These are phyloP conservation scores for Synchiropus splendidus DNA, from an alignment of 2,113 vertebrate genomes.

Conservation along the genomic window DNA sequence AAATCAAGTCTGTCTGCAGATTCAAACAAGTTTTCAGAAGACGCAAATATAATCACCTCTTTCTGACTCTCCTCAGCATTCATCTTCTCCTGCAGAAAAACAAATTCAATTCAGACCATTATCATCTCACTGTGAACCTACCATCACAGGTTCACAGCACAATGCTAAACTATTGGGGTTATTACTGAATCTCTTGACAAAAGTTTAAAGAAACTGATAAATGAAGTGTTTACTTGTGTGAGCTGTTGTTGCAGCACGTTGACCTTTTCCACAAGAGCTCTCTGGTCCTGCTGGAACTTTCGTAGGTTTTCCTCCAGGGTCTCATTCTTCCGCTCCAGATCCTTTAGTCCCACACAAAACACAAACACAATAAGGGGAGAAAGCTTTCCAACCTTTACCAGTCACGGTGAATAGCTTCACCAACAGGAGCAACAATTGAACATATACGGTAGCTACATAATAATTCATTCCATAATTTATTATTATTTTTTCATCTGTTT, in stretches of 20 bases:
- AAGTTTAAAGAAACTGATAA: too few species aligned
- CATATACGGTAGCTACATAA: too few species aligned
- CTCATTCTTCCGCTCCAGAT: conserved; percentile 83
- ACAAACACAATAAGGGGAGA: background rate
- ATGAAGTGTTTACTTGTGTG: conserved; percentile 70
- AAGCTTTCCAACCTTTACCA: too few species aligned
- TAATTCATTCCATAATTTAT: too few species aligned
- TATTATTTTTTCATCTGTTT: too few species aligned
- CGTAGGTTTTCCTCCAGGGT: conserved; percentile 75
- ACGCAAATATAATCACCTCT: conserved; percentile 66
- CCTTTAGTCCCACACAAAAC: conserved; percentile 51
- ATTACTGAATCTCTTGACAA: too few species aligned
- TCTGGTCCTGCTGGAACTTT: conserved; percentile 82
- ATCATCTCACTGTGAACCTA: too few species aligned
- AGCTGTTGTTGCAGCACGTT: conserved; percentile 80
- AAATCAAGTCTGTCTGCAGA: background rate
- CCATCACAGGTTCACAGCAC: too few species aligned
- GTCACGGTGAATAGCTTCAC: too few species aligned
- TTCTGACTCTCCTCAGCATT: conserved; percentile 77
- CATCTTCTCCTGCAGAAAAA: conserved; percentile 76
- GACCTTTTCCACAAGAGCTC: conserved; percentile 76
- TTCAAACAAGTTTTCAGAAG: background rate
- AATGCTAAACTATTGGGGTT: too few species aligned
- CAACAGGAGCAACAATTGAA: too few species aligned
- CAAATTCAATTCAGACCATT: background rate